phyloP scores from a whole-genome alignment of 1,140 invertebrate genomes.

The Paraescarpia echinospica region DNA sequence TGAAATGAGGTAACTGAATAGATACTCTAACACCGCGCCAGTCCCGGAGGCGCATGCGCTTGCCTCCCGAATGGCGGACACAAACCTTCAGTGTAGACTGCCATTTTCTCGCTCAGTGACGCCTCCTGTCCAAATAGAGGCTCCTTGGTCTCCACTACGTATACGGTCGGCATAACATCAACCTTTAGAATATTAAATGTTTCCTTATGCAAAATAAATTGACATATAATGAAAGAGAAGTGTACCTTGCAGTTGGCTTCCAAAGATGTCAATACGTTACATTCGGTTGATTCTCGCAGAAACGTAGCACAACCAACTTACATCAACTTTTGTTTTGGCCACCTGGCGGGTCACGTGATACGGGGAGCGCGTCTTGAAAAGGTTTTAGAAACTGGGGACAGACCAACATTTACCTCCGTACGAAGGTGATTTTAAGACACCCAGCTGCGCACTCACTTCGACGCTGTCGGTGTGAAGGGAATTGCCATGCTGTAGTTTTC shows the following conservation, averaged over 20 bases:
- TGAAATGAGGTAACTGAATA: no score
- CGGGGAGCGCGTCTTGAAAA: not conserved
- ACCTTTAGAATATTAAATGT: not conserved
- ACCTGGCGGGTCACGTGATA: not conserved
- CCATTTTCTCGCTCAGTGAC: no score
- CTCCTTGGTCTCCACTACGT: no score
- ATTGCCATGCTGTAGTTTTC: no score
- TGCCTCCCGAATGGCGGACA: no score
- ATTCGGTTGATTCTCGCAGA: not conserved
- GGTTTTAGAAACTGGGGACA: not conserved
- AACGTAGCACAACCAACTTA: not conserved
- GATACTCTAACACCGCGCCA: no score
- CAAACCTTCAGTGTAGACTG: no score
- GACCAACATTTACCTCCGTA: not conserved
- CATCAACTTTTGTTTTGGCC: no score
- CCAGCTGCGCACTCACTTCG: no score
- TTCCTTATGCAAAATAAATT: not conserved
- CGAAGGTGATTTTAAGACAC: not conserved
- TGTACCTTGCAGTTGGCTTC: not conserved
- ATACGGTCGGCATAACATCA: not conserved
- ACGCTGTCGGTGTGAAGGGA: no score
- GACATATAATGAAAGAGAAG: not conserved
- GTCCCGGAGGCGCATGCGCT: no score
- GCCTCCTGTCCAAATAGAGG: no score
- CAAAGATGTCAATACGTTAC: not conserved